Evolutionary conservation across 1,140 invertebrate species (phyloP), one percentile per base, ranked within the genome.

Genomic region (Sesamia nonagrioides): DNA sequence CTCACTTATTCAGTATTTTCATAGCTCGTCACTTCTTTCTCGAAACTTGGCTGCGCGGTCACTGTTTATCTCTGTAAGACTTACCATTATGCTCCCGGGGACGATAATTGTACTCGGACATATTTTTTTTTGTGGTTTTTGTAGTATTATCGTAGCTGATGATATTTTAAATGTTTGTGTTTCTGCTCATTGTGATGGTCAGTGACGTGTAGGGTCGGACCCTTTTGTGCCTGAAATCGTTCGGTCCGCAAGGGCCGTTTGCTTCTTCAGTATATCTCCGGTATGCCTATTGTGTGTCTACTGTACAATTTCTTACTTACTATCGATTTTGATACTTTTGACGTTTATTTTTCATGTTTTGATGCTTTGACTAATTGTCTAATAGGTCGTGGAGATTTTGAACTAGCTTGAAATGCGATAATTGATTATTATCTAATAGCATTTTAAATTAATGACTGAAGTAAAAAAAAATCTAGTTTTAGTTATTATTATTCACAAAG

Each of bases 161-260:
- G 89, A 91, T 91, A 84, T 91, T 92, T 90, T 86, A 88, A 91
- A 92, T 94, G 90, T 94, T 94, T 94, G 85, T 87, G 84, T 92
- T 93, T 92, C 91, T 91, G 88, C 88, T 91, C 89, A 88, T 89
- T 88, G 81, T 91, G 90, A 89, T 80, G 83, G 75, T 78, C 83
- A 86, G 69, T 91, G 90, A 92, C 89, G 89, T 92, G 88, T 86
- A 90, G 89, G 79, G 81, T 71, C 81, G 69, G 58, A 8, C 54
- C 80, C 84, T 82, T 89, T 93, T 91, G 89, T 90, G 78, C 71
- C 74, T 74, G 78, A 83, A 83, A 85, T 85, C 83, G 82, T 83
- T 84, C 85, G 81, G 82, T 80, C 60, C 48, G 48, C 80, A 68
- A 81, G 78, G 77, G 78, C 74, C 83, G 84, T 86, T 87, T 88